phyloP scores from a whole-genome alignment of 2,888 invertebrate genomes.

The Monopis laevigella region DNA sequence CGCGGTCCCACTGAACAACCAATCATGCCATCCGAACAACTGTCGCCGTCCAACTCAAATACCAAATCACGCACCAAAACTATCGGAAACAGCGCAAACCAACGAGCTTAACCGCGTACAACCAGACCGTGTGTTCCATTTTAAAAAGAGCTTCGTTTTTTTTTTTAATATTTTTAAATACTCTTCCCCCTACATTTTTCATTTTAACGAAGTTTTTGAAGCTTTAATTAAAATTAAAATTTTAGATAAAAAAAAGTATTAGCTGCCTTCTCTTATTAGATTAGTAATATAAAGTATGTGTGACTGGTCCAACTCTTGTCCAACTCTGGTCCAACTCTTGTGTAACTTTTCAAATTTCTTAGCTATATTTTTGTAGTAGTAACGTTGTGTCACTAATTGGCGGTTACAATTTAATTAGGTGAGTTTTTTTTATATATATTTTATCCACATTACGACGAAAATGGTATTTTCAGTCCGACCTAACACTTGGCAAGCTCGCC shows the following conservation, averaged over 20 bases:
- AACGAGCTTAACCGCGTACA: slow-evolving; percentile 16
- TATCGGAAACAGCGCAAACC: slow-evolving; percentile 15
- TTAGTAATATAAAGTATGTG: slow-evolving; percentile 27
- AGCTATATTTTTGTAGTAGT: slow-evolving; percentile 5
- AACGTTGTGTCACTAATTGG: slow-evolving; percentile 6
- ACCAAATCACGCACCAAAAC: slow-evolving; percentile 18
- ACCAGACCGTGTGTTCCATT: slow-evolving; percentile 37
- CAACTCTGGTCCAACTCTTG: slow-evolving; percentile 51
- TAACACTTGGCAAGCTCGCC: too few relatives aligned
- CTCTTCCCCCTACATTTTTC: neutral
- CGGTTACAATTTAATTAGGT: neutral
- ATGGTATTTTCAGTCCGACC: too few relatives aligned
- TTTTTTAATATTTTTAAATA: neutral
- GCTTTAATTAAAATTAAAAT: slow-evolving; percentile 29
- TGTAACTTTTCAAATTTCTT: slow-evolving; percentile 15
- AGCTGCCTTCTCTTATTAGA: slow-evolving; percentile 50
- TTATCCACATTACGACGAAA: too few relatives aligned
- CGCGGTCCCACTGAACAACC: slow-evolving; percentile 25
- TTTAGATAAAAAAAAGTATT: slow-evolving; percentile 27
- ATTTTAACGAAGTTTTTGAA: slow-evolving; percentile 13
- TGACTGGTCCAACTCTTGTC: too few relatives aligned
- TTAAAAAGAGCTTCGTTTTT: slow-evolving; percentile 16
- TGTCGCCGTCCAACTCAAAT: slow-evolving; percentile 38
- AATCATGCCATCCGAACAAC: slow-evolving; percentile 42
- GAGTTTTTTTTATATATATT: neutral